Base-by-base conservation (phyloP, 2,797 vertebrate genomes). In the Propithecus perrieri region DNA sequence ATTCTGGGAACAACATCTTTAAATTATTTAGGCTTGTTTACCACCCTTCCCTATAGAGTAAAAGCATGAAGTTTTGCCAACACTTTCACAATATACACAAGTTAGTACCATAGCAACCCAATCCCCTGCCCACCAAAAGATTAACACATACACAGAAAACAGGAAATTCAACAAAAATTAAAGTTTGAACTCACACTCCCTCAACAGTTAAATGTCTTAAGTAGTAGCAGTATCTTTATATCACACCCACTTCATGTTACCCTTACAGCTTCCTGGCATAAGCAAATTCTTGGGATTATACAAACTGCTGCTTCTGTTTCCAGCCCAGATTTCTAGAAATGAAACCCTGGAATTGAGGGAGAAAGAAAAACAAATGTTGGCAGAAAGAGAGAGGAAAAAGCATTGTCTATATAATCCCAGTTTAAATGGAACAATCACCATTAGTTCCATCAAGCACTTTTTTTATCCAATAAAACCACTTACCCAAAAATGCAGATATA, bases 261-360 rank as follows among this genome's bases (percentile, higher is more conserved):
- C 92, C 90, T 81, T 96, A 93, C 59, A 93, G 96, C 88, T 96
- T 96, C 89, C 94, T 95, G 97, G 91, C 93, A 95, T 61, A 92
- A 96, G 95, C 83, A 95, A 97, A 28, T 95, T 97, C 81, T 94
- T 53, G 85, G 96, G 97, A 93, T 96, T 94, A 96, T 95, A 96
- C 95, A 88, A 96, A 96, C 86, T 93, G 96, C 92, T 85, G 89
- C 85, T 98, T 97, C 95, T 46, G 93, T 96, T 97, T 95, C 87
- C 85, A 97, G 88, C 55, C 96, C 59, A 35, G 0, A 92, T 90
- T 96, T 97, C 97, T 92, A 92, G 90, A 97, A 96, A 96, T 83
- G 96, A 98, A 97, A 97, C 4, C 79, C 89, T 96, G 87, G 11
- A 96, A 97, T 97, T 97, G 85, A 97, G 97, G 88, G 96, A 96